Conservation (phyloP, 2,797 vertebrate genomes). For the Pygocentrus nattereri region DNA sequence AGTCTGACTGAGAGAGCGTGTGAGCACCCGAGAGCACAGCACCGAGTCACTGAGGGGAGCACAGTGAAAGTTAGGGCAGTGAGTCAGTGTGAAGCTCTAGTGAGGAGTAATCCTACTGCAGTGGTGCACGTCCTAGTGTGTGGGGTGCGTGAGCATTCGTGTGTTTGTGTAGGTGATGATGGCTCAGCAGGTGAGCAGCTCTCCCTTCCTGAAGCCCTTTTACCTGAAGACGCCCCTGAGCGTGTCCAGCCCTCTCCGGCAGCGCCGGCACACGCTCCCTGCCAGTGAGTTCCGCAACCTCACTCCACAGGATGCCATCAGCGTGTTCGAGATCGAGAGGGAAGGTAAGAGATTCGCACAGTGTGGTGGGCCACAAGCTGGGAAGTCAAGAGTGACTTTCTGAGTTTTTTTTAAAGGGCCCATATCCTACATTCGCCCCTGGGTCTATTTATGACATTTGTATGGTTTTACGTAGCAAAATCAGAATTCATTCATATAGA, state of each 20-base stretch:
- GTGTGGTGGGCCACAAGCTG: not conserved
- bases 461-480: no score
- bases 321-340: constrained; percentile 84
- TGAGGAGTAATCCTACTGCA: not conserved
- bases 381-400: no score
- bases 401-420: no score
- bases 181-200: constrained; percentile 72
- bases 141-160: not conserved
- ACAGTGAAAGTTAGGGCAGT: not conserved
- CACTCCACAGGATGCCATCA: constrained; percentile 82
- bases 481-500: no score
- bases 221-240: constrained; percentile 72
- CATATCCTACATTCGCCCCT: no score
- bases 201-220: constrained; percentile 78
- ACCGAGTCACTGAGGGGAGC: not conserved
- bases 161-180: constrained; percentile 58
- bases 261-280: constrained; percentile 81
- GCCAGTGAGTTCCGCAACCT: constrained; percentile 86
- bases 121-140: not conserved
- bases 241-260: constrained; percentile 64
- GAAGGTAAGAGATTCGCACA: constrained; percentile 71
- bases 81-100: not conserved
- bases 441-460: no score
- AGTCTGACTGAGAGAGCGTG: constrained; percentile 28
- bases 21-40: not conserved